Conservation (phyloP, 2,797 vertebrate genomes). For the Cirrhinus molitorella region DNA sequence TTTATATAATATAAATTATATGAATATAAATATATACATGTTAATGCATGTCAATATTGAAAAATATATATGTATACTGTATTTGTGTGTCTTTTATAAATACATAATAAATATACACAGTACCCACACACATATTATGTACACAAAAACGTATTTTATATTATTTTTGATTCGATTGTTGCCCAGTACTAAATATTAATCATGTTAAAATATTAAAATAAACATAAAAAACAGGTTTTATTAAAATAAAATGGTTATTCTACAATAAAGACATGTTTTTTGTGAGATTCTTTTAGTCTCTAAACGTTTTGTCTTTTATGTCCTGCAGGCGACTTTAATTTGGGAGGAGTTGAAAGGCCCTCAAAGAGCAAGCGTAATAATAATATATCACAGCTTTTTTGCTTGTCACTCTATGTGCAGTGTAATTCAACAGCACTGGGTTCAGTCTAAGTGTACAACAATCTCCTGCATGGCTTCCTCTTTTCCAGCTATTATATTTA, state of each 20-base stretch:
- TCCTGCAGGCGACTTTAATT: conserved; percentile 70
- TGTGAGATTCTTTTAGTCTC: neutral
- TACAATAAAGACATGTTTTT: neutral
- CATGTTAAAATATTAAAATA: neutral
- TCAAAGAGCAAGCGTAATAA: conserved; percentile 66
- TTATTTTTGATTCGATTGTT: no score
- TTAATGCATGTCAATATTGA: no score
- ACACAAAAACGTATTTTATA: no score
- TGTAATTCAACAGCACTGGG: conserved; percentile 31
- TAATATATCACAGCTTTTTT: conserved; percentile 4
- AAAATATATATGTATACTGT: no score
- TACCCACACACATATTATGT: no score
- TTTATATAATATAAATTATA: no score
- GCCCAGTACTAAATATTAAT: neutral
- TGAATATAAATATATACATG: no score
- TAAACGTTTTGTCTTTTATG: conserved; percentile 20
- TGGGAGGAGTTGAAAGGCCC: conserved; percentile 65
- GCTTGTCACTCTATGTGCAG: neutral
- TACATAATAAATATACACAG: no score
- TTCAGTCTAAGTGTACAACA: neutral
- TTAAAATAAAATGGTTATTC: neutral
- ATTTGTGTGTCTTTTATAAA: no score
- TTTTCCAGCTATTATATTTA: conserved; percentile 9
- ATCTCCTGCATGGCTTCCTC: conserved; percentile 13
- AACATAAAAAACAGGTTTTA: neutral